A percentile compares a stretch with the other conserved stretches of the same genome.
These are phyloP conservation scores for Acleris cristana DNA, from an alignment of 2,888 invertebrate genomes.

Conservation along the genomic window DNA sequence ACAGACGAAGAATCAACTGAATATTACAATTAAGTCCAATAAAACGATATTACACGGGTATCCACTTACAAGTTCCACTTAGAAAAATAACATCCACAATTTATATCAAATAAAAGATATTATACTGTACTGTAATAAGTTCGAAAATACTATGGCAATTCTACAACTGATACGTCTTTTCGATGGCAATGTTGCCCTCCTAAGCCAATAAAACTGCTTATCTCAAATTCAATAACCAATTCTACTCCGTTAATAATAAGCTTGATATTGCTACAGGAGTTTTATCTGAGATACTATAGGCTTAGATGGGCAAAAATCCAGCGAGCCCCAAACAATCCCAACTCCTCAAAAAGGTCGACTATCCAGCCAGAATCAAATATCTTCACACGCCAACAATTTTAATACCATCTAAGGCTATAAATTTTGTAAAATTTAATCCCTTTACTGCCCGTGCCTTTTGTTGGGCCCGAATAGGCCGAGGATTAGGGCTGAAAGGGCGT, in stretches of 20 bases:
- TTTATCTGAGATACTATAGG: too few species aligned
- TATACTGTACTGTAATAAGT: too few species aligned
- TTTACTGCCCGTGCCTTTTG: constrained; percentile 67
- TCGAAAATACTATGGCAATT: too few species aligned
- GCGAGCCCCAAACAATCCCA: constrained; percentile 25
- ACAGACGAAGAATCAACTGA: not conserved
- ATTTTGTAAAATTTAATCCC: constrained; percentile 76
- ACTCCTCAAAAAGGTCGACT: constrained; percentile 28
- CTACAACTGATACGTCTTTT: too few species aligned
- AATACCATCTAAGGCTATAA: constrained; percentile 57
- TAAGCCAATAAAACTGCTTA: too few species aligned
- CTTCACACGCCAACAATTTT: constrained; percentile 51
- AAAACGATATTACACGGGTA: not conserved
- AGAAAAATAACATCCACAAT: too few species aligned
- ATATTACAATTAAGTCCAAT: not conserved
- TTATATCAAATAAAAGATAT: too few species aligned
- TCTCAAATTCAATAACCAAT: too few species aligned
- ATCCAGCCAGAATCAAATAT: constrained; percentile 46
- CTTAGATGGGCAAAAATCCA: constrained; percentile 7
- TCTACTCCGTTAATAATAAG: too few species aligned
- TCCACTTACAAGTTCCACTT: not conserved
- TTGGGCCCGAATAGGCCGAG: constrained; percentile 53
- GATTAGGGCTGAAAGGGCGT: constrained; percentile 56
- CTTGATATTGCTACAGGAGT: too few species aligned
- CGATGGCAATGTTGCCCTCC: too few species aligned